phyloP scores from a whole-genome alignment of 2,888 invertebrate genomes.

The Spilarctia lutea region DNA sequence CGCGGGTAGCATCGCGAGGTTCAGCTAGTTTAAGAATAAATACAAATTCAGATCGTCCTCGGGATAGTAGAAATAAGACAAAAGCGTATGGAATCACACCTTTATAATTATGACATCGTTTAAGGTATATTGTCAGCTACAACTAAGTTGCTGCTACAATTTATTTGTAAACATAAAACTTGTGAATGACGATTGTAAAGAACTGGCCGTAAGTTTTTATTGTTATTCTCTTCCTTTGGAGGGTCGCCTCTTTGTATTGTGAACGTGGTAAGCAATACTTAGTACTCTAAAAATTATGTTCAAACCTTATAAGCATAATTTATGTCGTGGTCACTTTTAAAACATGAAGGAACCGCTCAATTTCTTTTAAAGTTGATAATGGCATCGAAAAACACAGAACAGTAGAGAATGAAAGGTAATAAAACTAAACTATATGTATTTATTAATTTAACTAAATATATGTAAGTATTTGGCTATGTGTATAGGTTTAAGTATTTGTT shows the following conservation, averaged over 20 bases:
- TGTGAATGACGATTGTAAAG: neutral
- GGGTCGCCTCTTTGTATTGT: neutral
- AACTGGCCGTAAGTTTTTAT: neutral
- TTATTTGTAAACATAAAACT: slow-evolving; percentile 1
- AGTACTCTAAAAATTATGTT: neutral
- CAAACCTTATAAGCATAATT: neutral
- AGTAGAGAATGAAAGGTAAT: neutral
- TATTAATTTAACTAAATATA: too few relatives aligned
- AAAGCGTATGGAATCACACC: neutral
- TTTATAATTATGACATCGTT: neutral
- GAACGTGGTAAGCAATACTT: neutral
- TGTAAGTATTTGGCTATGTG: too few relatives aligned
- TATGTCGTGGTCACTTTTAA: neutral
- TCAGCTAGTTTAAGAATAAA: too few relatives aligned
- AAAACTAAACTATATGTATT: too few relatives aligned
- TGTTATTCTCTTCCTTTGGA: neutral
- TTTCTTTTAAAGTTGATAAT: neutral
- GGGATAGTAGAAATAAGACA: neutral
- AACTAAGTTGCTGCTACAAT: slow-evolving; percentile 19
- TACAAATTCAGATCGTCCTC: too few relatives aligned
- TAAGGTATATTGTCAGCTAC: neutral
- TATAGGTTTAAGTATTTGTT: too few relatives aligned
- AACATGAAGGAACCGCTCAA: neutral
- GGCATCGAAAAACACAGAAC: neutral
- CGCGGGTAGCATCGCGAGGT: too few relatives aligned